Evolutionary conservation across 1,140 invertebrate genomes (phyloP).

Genomic region (Phymastichus coffea): DNA sequence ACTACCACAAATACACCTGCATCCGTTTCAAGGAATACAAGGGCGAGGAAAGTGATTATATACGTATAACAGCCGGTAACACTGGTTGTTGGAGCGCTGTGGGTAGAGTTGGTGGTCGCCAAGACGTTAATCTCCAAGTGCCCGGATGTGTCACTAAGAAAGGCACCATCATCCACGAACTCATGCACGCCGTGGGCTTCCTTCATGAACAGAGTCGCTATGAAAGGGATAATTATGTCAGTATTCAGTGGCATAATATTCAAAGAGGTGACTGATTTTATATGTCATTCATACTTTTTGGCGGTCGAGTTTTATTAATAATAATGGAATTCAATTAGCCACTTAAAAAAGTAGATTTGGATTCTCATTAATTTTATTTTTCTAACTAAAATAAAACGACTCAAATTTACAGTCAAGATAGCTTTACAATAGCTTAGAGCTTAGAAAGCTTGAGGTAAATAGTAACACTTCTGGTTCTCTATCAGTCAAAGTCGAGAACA

Average conservation of each 20-base stretch:
- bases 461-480: too few relatives aligned
- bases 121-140: constrained; percentile 72
- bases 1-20: constrained; percentile 73
- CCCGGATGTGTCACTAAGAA: constrained; percentile 74
- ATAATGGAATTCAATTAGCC: neutral
- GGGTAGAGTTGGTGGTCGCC: constrained; percentile 68
- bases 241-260: constrained; percentile 74
- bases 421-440: neutral
- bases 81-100: constrained; percentile 83
- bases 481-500: too few relatives aligned
- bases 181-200: constrained; percentile 84
- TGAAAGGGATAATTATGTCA: constrained; percentile 76
- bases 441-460: neutral
- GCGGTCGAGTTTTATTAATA: neutral
- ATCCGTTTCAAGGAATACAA: constrained; percentile 69
- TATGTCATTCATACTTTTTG: neutral
- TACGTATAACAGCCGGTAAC: constrained; percentile 65
- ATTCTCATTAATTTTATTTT: neutral
- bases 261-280: constrained; percentile 56
- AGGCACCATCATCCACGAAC: constrained; percentile 79
- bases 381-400: neutral
- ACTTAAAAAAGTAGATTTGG: neutral
- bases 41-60: constrained; percentile 64
- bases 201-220: constrained; percentile 82
- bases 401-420: too few relatives aligned